A percentile compares a stretch with the other conserved stretches of the same genome.
phyloP scores from a whole-genome alignment of 2,888 invertebrate species.

The Campoplex capitator region DNA sequence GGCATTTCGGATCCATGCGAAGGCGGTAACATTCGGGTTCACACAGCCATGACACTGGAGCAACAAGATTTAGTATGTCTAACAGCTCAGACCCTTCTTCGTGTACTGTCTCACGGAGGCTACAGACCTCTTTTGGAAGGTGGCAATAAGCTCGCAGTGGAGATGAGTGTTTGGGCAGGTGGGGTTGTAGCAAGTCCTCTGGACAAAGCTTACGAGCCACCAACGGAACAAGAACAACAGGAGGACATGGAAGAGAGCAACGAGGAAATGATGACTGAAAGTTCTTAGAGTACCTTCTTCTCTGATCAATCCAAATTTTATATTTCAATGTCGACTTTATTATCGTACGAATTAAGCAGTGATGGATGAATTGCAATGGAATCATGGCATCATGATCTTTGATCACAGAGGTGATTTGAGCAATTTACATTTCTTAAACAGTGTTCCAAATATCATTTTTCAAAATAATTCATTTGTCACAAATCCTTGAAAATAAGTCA shows the following conservation, averaged over 20 bases:
- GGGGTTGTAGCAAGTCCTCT: constrained; percentile 96
- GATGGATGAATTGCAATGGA: constrained; percentile 4
- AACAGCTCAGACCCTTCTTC: constrained; percentile 96
- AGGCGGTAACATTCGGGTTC: constrained; percentile 94
- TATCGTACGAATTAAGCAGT: constrained; percentile 5
- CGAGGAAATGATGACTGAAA: constrained; percentile 88
- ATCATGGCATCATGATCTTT: not conserved
- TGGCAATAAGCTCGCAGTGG: constrained; percentile 89
- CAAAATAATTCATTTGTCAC: not conserved
- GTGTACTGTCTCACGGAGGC: constrained; percentile 97
- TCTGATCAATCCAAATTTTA: not conserved
- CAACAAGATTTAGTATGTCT: constrained; percentile 97
- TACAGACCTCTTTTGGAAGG: constrained; percentile 94
- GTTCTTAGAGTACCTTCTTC: constrained; percentile 70
- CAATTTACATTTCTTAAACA: not conserved
- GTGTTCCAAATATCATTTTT: not conserved
- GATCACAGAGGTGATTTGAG: constrained; percentile 10
- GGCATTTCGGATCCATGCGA: constrained; percentile 97
- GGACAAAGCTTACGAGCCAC: constrained; percentile 96
- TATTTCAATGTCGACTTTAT: constrained; percentile 32
- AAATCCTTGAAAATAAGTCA: not conserved
- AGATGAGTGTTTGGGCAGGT: constrained; percentile 98
- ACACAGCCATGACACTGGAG: constrained; percentile 95
- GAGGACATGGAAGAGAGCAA: constrained; percentile 90
- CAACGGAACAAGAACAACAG: constrained; percentile 89